phyloP scores from a whole-genome alignment of 2,113 vertebrate genomes.

The Columbina picui region DNA sequence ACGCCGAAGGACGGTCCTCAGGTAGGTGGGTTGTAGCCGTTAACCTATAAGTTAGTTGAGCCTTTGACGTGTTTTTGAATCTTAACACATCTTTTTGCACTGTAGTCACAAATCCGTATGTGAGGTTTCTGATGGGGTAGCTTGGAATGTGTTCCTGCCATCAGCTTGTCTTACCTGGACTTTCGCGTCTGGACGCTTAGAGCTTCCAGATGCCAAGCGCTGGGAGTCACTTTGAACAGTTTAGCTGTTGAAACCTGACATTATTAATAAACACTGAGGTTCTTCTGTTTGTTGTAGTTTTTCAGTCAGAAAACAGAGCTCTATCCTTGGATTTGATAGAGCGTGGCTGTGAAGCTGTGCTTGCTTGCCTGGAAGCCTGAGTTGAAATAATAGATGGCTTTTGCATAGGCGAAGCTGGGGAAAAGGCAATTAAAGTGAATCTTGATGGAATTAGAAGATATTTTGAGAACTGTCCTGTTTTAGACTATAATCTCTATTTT shows the following conservation, averaged over 20 bases:
- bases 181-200: neutral
- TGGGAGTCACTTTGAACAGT: rapidly evolving
- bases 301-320: neutral
- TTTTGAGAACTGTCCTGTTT: neutral
- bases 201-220: neutral
- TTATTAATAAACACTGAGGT: neutral
- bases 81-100: neutral
- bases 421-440: neutral
- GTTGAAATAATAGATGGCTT: neutral
- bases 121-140: neutral
- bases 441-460: neutral
- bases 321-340: neutral
- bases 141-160: neutral
- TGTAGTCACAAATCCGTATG: neutral
- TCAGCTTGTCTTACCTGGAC: neutral
- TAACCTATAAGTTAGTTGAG: conserved; percentile 1
- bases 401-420: neutral
- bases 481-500: neutral
- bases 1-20: conserved; percentile 41
- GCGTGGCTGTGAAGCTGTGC: neutral
- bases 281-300: neutral
- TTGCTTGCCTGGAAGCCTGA: neutral
- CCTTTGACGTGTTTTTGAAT: neutral
- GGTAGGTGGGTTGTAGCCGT: conserved; percentile 38
- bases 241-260: neutral